Base-by-base conservation (phyloP, 92 coral and sea anemone genomes). In the Porites divaricata region DNA sequence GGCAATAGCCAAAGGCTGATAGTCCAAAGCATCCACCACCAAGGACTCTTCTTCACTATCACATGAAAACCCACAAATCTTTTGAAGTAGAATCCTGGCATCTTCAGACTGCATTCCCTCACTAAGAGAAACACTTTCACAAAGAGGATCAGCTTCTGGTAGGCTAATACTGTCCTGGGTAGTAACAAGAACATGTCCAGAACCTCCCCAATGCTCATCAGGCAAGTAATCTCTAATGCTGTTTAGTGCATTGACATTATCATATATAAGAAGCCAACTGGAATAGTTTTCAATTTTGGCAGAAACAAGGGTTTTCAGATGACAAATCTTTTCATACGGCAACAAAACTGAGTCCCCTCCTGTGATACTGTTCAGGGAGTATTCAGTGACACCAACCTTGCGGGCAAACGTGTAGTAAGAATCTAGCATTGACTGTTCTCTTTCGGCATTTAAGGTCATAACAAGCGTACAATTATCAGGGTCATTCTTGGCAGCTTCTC, bases 221-320 rank as follows among this genome's bases (percentile, higher is more conserved):
- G 45, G 45, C 0, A 35, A 35, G 45, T 35, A 35, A 35, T 35
- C 45, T 35, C 45, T 0, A 35, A 0, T 0, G 0, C 41, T 0
- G 2, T 35, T 35, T 0, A 35, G 58, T 20, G 54, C 41, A 58
- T 51, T 23, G 52, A 67, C 83, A 50, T 85, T 85, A 66, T 85
- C 88, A 68, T 53, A 76, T 69, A 85, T 77, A 45, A 77, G 50
- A 1, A 85, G 62, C 88, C 88, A 85, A 2, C 25, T 52, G 23
- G 22, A 66, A 64, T 22, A 81, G 14, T 1, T 13, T 22, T 23
- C 17, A 3, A 67, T 23, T 19, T 67, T 67, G 10, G 50, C 17
- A 35, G 12, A 11, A 23, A 81, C 41, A 54, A 53, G 67, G 15
- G 4, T 54, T 28, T 67, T 81, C 13, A 81, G 45, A 10, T 48